Percentiles rank a stretch among this genome's conserved stretches.
Conservation (phyloP, 1,140 invertebrate genomes). For the Eumaeus atala region DNA sequence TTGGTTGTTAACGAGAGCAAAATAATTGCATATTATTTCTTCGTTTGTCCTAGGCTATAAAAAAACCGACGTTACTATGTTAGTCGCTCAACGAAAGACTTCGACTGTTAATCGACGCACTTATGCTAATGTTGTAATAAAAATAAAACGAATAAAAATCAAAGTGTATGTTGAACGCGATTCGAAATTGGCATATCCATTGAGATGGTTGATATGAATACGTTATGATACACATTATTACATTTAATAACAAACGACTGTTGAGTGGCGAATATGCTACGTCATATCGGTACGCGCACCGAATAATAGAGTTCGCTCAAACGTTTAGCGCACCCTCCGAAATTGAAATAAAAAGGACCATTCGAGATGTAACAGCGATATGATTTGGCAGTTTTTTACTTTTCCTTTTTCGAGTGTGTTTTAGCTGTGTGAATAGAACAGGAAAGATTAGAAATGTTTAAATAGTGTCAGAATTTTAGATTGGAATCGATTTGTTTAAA, state of each 20-base stretch:
- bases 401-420: conserved; percentile 52
- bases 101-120: too few species aligned
- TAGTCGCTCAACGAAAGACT: too few species aligned
- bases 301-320: conserved; percentile 69
- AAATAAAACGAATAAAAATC: too few species aligned
- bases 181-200: conserved; percentile 65
- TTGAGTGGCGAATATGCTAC: conserved; percentile 60
- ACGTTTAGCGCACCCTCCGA: conserved; percentile 71
- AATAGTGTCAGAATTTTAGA: too few species aligned
- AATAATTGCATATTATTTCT: too few species aligned
- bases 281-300: conserved; percentile 53
- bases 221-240: conserved; percentile 71
- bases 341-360: conserved; percentile 71
- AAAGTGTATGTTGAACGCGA: conserved; percentile 24
- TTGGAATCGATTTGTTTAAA: too few species aligned
- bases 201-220: conserved; percentile 70
- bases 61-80: too few species aligned
- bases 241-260: conserved; percentile 64
- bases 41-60: too few species aligned
- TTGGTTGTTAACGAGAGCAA: too few species aligned
- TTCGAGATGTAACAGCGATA: conserved; percentile 71
- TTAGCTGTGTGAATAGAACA: conserved; percentile 44
- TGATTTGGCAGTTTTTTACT: conserved; percentile 69
- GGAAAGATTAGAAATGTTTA: conserved; percentile 31
- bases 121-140: too few species aligned